phyloP scores from a whole-genome alignment of 2,113 vertebrate species.

The Apodemus speciosus region DNA sequence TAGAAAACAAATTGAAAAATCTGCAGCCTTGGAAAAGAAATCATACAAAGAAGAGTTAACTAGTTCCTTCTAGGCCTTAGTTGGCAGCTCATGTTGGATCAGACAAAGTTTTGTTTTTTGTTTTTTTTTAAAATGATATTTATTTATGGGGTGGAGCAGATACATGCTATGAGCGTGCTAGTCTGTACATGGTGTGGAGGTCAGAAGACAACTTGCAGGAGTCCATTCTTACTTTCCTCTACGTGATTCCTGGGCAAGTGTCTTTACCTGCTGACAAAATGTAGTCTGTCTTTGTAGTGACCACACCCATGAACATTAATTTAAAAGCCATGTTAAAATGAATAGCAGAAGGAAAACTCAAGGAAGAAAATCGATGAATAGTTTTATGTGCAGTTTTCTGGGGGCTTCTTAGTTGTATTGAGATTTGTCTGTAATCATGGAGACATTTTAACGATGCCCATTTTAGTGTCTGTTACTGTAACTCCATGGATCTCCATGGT shows the following conservation, averaged over 20 bases:
- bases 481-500: background rate
- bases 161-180: no score
- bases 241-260: background rate
- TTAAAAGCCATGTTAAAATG: background rate
- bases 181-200: background rate
- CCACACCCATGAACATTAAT: background rate
- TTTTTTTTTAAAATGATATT: background rate
- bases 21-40: background rate
- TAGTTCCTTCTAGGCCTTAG: background rate
- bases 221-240: background rate
- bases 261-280: background rate
- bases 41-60: background rate
- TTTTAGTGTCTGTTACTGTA: background rate
- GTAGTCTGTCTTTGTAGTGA: background rate
- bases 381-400: background rate
- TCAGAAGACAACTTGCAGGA: background rate
- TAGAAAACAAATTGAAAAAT: background rate
- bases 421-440: background rate
- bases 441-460: background rate
- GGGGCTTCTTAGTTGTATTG: background rate
- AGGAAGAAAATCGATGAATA: background rate
- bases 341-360: background rate
- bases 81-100: background rate
- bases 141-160: background rate
- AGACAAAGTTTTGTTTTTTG: background rate